Evolutionary conservation across 2,888 invertebrate species (phyloP).

Genomic region (Sinotaia quadrata): DNA sequence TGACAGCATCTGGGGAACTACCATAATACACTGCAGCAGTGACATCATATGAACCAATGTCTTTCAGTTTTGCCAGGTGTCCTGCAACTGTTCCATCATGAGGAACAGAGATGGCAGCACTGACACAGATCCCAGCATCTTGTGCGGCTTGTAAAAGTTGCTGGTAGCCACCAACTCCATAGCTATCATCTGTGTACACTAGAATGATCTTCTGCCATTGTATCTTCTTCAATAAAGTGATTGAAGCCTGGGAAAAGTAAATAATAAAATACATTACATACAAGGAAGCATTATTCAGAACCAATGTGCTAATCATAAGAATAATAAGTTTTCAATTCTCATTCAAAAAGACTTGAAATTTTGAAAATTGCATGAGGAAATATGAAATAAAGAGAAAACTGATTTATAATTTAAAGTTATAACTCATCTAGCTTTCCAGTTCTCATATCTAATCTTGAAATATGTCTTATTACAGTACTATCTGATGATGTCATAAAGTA

Average conservation of each 20-base stretch:
- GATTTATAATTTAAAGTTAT: too few relatives aligned
- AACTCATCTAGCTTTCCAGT: too few relatives aligned
- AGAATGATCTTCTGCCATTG: constrained; percentile 71
- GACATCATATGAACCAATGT: constrained; percentile 39
- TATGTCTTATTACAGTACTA: neutral
- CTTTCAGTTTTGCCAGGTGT: constrained; percentile 27
- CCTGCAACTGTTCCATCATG: constrained; percentile 26
- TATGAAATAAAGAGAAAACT: too few relatives aligned
- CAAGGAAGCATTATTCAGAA: too few relatives aligned
- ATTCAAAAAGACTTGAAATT: too few relatives aligned
- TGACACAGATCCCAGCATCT: constrained; percentile 51
- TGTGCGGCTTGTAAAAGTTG: constrained; percentile 49
- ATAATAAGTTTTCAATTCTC: too few relatives aligned
- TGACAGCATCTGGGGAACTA: constrained; percentile 29
- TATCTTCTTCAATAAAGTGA: constrained; percentile 63
- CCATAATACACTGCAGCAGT: constrained; percentile 49
- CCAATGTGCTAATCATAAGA: too few relatives aligned
- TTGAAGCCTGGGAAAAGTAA: constrained; percentile 60
- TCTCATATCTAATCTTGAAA: too few relatives aligned
- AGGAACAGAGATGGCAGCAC: constrained; percentile 42
- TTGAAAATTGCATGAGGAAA: too few relatives aligned
- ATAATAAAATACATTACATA: too few relatives aligned
- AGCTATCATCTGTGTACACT: constrained; percentile 62
- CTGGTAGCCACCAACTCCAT: constrained; percentile 45
- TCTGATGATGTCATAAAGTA: neutral